Evolutionary conservation across 2,888 invertebrate genomes (phyloP).

Genomic region (Aleiodes alternator): DNA sequence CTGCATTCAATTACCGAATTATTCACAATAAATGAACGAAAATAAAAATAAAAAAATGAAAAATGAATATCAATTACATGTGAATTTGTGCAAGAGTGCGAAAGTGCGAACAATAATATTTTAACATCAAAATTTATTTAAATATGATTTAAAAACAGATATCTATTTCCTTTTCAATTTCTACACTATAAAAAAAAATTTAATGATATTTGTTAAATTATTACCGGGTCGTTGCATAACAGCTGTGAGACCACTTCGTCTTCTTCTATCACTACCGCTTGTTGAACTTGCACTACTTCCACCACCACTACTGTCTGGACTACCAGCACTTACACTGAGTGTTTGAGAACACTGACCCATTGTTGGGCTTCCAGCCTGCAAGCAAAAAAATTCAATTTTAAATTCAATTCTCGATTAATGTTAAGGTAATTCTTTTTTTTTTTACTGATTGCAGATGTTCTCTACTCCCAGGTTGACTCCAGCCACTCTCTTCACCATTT

Average conservation of each 20-base stretch:
- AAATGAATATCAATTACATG: too few relatives aligned
- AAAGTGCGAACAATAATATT: too few relatives aligned
- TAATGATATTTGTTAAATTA: slow-evolving; percentile 50
- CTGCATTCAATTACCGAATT: too few relatives aligned
- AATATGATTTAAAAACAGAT: slow-evolving; percentile 12
- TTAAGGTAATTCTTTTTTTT: slow-evolving; percentile 30
- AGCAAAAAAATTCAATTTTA: slow-evolving; percentile 53
- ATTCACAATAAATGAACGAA: too few relatives aligned
- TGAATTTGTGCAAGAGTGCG: too few relatives aligned
- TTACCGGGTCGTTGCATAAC: slow-evolving; percentile 93
- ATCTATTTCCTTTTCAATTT: slow-evolving; percentile 10
- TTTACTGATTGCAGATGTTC: slow-evolving; percentile 78
- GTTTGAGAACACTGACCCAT: slow-evolving; percentile 74
- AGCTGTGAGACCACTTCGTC: slow-evolving; percentile 89
- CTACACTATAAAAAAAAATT: slow-evolving; percentile 11
- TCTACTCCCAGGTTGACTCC: slow-evolving; percentile 79
- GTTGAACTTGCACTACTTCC: slow-evolving; percentile 77
- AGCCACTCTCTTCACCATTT: slow-evolving; percentile 74
- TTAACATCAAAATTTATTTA: too few relatives aligned
- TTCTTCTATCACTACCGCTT: slow-evolving; percentile 79
- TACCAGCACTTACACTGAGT: slow-evolving; percentile 68
- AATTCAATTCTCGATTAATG: neutral
- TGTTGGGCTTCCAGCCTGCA: slow-evolving; percentile 74
- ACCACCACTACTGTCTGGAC: slow-evolving; percentile 70
- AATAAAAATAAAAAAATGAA: too few relatives aligned